These are phyloP conservation scores for Bombus terrestris DNA, from an alignment of 1,140 invertebrate species.

Conservation along the genomic window DNA sequence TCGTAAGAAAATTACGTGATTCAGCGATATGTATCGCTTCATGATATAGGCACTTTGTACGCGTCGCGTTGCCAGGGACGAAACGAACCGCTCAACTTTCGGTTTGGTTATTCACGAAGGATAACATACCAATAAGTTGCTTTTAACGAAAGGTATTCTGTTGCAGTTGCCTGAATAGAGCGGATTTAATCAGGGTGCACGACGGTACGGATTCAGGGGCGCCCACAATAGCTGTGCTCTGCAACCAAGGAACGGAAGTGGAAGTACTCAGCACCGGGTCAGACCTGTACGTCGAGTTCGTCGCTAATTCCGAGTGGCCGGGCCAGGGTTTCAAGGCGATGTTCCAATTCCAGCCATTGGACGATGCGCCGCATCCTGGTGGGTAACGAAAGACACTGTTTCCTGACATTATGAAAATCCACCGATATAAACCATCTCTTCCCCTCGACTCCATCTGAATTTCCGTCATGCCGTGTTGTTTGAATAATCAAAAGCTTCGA, in stretches of 20 bases:
- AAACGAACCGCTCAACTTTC: not conserved
- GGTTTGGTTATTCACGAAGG: not conserved
- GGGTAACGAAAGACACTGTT: slow-evolving; percentile 77
- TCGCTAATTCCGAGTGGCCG: slow-evolving; percentile 90
- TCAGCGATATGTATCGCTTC: not conserved
- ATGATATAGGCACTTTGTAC: accelerated
- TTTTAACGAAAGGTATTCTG: slow-evolving; percentile 67
- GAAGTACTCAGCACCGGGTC: slow-evolving; percentile 91
- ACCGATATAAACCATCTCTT: not conserved
- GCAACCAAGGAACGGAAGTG: slow-evolving; percentile 89
- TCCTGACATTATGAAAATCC: slow-evolving; percentile 47
- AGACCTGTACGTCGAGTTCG: slow-evolving; percentile 91
- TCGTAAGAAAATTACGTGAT: not conserved
- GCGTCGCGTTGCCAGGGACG: not conserved
- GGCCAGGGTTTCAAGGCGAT: slow-evolving; percentile 93
- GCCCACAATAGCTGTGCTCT: slow-evolving; percentile 90
- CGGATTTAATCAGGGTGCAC: slow-evolving; percentile 91
- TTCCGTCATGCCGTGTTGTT: not conserved
- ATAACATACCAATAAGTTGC: slow-evolving; percentile 61
- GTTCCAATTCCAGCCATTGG: slow-evolving; percentile 89
- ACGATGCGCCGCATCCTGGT: slow-evolving; percentile 83
- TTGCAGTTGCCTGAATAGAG: slow-evolving; percentile 91
- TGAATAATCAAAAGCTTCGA: not conserved
- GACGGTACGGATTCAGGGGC: slow-evolving; percentile 87
- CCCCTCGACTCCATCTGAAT: slow-evolving; percentile 28